A percentile compares a stretch with the other conserved stretches of the same genome.
Conservation (phyloP, 2,888 invertebrate genomes). For the Pseudoips prasinana region DNA sequence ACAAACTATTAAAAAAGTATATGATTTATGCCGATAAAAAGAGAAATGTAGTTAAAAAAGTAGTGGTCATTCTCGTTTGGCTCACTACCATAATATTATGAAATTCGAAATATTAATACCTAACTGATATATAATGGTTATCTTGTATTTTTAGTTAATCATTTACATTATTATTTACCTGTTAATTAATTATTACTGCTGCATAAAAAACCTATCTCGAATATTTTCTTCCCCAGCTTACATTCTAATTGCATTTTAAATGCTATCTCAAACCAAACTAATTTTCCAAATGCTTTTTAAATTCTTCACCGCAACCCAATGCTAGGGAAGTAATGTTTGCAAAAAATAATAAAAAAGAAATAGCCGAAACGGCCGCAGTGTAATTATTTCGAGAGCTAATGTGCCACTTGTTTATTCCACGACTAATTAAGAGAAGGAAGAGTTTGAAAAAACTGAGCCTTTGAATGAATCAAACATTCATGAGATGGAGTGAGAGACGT, state of each 20-base stretch:
- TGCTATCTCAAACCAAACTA: slow-evolving; percentile 57
- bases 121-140: too few species aligned
- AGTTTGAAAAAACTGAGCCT: slow-evolving; percentile 66
- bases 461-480: slow-evolving; percentile 74
- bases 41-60: too few species aligned
- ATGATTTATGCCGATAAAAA: too few species aligned
- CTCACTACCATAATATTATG: too few species aligned
- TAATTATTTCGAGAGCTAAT: slow-evolving; percentile 79
- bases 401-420: slow-evolving; percentile 78
- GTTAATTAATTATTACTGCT: too few species aligned
- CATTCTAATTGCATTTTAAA: slow-evolving; percentile 45
- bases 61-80: too few species aligned
- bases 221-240: slow-evolving; percentile 7
- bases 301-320: slow-evolving; percentile 68
- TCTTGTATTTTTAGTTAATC: too few species aligned
- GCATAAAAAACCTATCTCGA: too few species aligned
- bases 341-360: slow-evolving; percentile 45
- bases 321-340: slow-evolving; percentile 46
- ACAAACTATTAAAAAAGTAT: too few species aligned
- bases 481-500: slow-evolving; percentile 53
- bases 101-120: too few species aligned
- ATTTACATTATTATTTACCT: too few species aligned
- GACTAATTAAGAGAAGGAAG: slow-evolving; percentile 78
- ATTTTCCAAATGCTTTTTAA: slow-evolving; percentile 75
- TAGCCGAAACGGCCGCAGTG: slow-evolving; percentile 57